Evolutionary conservation across 1,140 invertebrate genomes (phyloP).

Genomic region (Habropoda laboriosa): DNA sequence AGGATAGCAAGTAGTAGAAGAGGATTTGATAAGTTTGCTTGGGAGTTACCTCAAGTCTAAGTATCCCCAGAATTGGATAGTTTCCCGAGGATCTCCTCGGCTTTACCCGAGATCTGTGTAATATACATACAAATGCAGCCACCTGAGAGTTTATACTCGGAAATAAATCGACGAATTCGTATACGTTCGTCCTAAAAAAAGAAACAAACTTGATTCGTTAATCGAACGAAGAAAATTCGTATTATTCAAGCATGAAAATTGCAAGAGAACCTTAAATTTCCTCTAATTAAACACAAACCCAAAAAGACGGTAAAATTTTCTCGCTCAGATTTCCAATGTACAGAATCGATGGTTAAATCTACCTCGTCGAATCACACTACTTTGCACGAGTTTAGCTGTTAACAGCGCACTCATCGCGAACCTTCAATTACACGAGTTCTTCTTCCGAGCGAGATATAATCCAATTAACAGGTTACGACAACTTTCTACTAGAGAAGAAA

Average conservation of each 20-base stretch:
- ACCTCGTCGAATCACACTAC: neutral
- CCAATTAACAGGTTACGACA: slow-evolving; percentile 7
- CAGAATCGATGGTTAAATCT: neutral
- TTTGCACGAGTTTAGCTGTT: no score
- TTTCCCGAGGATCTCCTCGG: neutral
- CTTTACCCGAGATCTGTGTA: neutral
- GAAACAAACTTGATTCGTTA: no score
- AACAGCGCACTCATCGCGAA: no score
- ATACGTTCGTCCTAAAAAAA: no score
- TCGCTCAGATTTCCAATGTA: no score
- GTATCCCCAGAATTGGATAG: neutral
- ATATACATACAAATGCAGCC: neutral
- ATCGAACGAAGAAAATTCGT: no score
- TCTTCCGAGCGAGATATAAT: neutral
- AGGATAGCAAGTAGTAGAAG: neutral
- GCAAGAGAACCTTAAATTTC: no score
- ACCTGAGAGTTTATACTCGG: neutral
- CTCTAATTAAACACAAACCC: no score
- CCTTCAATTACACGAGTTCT: neutral
- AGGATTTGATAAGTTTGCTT: slow-evolving; percentile 3
- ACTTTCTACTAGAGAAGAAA: neutral
- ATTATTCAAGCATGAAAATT: no score
- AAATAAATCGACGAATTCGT: neutral
- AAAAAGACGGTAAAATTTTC: no score
- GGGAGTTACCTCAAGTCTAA: neutral